phyloP scores from a whole-genome alignment of 2,113 vertebrate genomes.

The Amblyopsis rosae region DNA sequence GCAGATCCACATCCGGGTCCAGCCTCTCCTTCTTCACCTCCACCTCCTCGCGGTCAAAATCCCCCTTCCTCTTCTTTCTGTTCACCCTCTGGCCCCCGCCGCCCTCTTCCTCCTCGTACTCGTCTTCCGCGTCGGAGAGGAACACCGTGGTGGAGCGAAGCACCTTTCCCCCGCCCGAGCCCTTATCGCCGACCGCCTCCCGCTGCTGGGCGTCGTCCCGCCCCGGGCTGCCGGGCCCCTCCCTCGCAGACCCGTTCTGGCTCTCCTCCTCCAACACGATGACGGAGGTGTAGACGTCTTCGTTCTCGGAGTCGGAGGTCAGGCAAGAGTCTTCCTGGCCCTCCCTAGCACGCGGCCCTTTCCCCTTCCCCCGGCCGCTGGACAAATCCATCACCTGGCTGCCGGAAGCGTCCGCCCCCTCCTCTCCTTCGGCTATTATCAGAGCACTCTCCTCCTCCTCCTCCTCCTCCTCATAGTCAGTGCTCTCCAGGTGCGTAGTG shows the following conservation, averaged over 20 bases:
- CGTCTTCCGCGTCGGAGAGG: slow-evolving; percentile 79
- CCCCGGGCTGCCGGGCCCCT: slow-evolving; percentile 61
- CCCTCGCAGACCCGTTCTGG: slow-evolving; percentile 66
- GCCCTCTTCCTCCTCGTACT: slow-evolving; percentile 75
- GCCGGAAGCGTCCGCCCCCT: slow-evolving; percentile 55
- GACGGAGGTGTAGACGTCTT: slow-evolving; percentile 77
- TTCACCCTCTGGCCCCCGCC: slow-evolving; percentile 48
- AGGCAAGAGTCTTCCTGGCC: slow-evolving; percentile 68
- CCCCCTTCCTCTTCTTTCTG: slow-evolving; percentile 66
- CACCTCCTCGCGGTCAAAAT: slow-evolving; percentile 66
- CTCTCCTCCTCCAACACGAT: slow-evolving; percentile 79
- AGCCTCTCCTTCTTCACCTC: slow-evolving; percentile 72
- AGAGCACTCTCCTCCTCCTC: slow-evolving; percentile 73
- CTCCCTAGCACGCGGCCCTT: slow-evolving; percentile 40
- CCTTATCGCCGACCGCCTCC: slow-evolving; percentile 57
- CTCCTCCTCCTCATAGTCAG: slow-evolving; percentile 63
- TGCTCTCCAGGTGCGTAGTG: slow-evolving; percentile 21
- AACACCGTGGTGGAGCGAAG: slow-evolving; percentile 79
- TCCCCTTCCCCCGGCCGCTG: slow-evolving; percentile 59
- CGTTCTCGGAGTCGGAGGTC: slow-evolving; percentile 79
- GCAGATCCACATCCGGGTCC: slow-evolving; percentile 75
- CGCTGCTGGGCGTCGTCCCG: slow-evolving; percentile 59
- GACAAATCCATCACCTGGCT: slow-evolving; percentile 76
- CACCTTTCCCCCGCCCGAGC: slow-evolving; percentile 73
- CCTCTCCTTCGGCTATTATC: slow-evolving; percentile 73